These are phyloP conservation scores for Corythaixoides concolor DNA, from an alignment of 2,113 vertebrate genomes.

Conservation along the genomic window DNA sequence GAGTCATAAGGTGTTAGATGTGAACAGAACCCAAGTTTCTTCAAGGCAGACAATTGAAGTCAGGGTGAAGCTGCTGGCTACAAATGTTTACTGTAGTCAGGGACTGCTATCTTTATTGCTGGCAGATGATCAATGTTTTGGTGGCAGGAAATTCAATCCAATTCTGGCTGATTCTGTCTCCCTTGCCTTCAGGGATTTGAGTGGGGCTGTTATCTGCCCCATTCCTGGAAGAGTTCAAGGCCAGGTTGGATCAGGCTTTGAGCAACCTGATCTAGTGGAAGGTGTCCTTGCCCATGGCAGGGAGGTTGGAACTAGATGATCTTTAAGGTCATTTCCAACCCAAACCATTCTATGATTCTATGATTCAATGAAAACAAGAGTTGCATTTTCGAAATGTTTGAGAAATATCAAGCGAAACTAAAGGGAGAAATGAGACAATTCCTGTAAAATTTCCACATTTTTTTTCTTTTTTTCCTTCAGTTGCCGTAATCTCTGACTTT, in stretches of 20 bases:
- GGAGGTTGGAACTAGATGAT: too few relatives aligned
- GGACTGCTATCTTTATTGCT: background rate
- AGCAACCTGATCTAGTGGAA: too few relatives aligned
- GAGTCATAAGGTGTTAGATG: background rate
- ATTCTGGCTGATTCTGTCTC: background rate
- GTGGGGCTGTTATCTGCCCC: background rate
- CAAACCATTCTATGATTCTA: too few relatives aligned
- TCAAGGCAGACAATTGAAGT: background rate
- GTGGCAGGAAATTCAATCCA: background rate
- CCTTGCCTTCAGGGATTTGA: background rate
- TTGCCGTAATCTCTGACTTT: background rate
- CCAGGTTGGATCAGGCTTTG: too few relatives aligned
- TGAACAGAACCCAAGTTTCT: background rate
- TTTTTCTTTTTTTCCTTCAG: background rate
- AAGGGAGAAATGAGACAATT: background rate
- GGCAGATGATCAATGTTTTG: background rate
- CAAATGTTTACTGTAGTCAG: background rate
- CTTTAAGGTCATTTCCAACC: too few relatives aligned
- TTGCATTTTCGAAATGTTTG: background rate
- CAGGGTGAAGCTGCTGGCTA: background rate
- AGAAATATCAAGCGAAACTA: background rate
- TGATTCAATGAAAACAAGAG: background rate
- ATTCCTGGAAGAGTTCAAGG: too few relatives aligned
- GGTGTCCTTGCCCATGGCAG: too few relatives aligned
- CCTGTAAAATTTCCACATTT: background rate